A percentile compares a stretch with the other conserved stretches of the same genome.
phyloP scores from a whole-genome alignment of 2,888 invertebrate genomes.

The Cistogaster globosa region DNA sequence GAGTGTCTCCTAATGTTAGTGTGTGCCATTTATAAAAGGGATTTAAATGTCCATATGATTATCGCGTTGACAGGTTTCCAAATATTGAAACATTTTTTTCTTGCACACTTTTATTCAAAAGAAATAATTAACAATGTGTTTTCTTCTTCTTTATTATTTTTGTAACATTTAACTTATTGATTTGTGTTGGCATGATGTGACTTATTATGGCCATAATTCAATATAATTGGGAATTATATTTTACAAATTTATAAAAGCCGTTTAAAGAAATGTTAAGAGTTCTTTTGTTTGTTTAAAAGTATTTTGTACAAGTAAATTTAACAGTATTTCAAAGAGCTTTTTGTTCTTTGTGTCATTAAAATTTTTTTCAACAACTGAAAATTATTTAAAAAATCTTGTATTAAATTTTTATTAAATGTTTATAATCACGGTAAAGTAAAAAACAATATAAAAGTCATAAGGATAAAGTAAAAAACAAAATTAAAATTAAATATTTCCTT shows the following conservation, averaged over 20 bases:
- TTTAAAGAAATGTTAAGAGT: background rate
- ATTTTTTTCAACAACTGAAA: too few relatives aligned
- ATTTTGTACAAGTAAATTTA: too few relatives aligned
- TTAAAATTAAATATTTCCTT: too few relatives aligned
- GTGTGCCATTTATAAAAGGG: conserved; percentile 63
- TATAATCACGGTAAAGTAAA: too few relatives aligned
- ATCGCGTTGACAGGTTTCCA: conserved; percentile 65
- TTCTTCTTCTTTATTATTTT: background rate
- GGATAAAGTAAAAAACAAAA: too few relatives aligned
- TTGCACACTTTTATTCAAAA: conserved; percentile 24
- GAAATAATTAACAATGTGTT: conserved; percentile 44
- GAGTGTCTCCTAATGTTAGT: conserved; percentile 40
- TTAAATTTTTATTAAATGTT: too few relatives aligned
- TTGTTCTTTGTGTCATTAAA: too few relatives aligned
- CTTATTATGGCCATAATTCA: conserved; percentile 21
- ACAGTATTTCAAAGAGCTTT: too few relatives aligned
- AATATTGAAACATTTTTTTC: conserved; percentile 49
- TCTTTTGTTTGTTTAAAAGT: too few relatives aligned
- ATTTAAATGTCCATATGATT: conserved; percentile 57
- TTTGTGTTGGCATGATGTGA: conserved; percentile 4
- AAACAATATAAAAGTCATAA: too few relatives aligned
- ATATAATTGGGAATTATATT: conserved; percentile 19
- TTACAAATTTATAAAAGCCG: background rate
- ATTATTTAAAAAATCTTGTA: too few relatives aligned
- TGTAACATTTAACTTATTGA: conserved; percentile 49